Conservation (phyloP, 1,140 invertebrate genomes). For the Meloidogyne exigua region DNA sequence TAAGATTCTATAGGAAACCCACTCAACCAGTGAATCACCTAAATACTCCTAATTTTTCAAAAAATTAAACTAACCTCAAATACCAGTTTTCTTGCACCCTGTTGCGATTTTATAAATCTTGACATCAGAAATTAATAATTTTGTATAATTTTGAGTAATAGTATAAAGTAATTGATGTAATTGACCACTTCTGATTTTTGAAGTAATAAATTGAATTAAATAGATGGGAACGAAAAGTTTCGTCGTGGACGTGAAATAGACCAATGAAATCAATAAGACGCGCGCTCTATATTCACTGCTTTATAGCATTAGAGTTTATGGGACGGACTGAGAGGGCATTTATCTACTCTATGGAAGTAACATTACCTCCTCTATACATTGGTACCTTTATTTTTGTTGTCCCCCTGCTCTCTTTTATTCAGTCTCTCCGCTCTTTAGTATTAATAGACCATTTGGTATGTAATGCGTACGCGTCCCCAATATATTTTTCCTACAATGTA, state of each 20-base stretch:
- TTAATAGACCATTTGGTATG: not conserved
- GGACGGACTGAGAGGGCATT: not conserved
- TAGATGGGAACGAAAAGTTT: not conserved
- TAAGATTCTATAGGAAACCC: too few relatives aligned
- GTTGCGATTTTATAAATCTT: not conserved
- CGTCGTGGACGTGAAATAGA: not conserved
- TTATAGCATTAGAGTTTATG: not conserved
- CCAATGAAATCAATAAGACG: not conserved
- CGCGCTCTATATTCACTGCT: not conserved
- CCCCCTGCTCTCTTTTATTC: not conserved
- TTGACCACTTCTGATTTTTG: not conserved
- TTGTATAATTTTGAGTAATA: not conserved
- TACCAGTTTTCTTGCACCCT: not conserved
- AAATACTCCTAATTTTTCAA: too few relatives aligned
- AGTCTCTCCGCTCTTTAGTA: not conserved
- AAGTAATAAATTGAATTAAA: not conserved
- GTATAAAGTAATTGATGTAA: not conserved
- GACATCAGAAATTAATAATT: not conserved
- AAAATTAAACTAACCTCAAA: not conserved
- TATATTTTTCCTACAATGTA: not conserved
- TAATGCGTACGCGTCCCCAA: not conserved
- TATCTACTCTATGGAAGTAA: too few relatives aligned
- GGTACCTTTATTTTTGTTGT: not conserved
- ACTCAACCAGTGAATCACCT: too few relatives aligned
- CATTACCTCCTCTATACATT: not conserved